Evolutionary conservation across 2,888 invertebrate species (phyloP).

Genomic region (Desoria tigrina): DNA sequence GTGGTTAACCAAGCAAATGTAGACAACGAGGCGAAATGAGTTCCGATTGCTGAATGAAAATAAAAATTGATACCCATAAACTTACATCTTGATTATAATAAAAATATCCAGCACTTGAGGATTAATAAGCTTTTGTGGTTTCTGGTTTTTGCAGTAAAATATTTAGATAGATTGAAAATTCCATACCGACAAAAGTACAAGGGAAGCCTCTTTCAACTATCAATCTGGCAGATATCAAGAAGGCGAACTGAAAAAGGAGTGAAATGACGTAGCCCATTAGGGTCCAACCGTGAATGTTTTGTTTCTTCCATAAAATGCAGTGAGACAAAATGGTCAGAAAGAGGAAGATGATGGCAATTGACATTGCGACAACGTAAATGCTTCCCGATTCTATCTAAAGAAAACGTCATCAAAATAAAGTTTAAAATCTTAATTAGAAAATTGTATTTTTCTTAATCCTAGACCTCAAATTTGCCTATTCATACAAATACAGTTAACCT

Average conservation of each 20-base stretch:
- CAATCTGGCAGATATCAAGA: conserved; percentile 19
- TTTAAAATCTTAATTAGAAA: not conserved
- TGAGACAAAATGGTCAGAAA: conserved; percentile 35
- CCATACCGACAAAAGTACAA: conserved; percentile 2
- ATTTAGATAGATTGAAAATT: no score
- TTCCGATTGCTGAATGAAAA: conserved; percentile 31
- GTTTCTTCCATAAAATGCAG: conserved; percentile 37
- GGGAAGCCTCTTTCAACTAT: not conserved
- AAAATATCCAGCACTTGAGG: no score
- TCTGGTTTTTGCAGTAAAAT: no score
- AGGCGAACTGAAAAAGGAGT: conserved; percentile 28
- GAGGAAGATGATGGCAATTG: conserved; percentile 32
- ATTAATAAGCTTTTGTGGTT: no score
- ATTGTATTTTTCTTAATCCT: no score
- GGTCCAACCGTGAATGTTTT: conserved; percentile 44
- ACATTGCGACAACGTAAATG: conserved; percentile 26
- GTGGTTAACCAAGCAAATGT: conserved; percentile 45
- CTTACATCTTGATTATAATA: no score
- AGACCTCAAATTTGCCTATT: no score
- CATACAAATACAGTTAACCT: no score
- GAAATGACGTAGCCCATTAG: conserved; percentile 39
- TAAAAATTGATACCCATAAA: no score
- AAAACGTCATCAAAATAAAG: conserved; percentile 3
- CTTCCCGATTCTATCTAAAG: conserved; percentile 1
- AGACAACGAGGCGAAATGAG: conserved; percentile 44